Evolutionary conservation across 2,797 vertebrate genomes (phyloP), one percentile per base, ranked within the genome.

Genomic region (Astyanax mexicanus): DNA sequence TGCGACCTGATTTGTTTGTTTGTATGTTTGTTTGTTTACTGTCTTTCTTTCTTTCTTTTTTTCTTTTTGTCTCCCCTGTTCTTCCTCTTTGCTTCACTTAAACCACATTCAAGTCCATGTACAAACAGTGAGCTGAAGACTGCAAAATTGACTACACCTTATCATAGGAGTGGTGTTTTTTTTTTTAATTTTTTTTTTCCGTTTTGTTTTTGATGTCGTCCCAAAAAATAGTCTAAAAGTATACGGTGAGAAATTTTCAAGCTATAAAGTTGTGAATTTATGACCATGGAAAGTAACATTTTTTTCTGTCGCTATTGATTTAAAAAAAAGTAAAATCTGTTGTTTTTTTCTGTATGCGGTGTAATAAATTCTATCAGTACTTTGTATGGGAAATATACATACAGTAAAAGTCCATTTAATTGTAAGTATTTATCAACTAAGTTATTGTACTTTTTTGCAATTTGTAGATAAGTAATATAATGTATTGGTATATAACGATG

Each of bases 391-490:
- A 91, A 91, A 88, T 88, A 87, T 88, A 88, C 89, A 87, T 90
- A 89, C 89, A 89, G 91, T 93, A 91, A 91, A 89, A 79, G 92
- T 91, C 80, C 87, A 79, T 88, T 82, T 89, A 89, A 89, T 93
- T 94, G 92, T 93, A 92, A 92, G 92, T 97, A 96, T 96, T 96
- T 97, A 97, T 96, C 95, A 90, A 91, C 91, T 96, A 96, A 97
- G 94, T 96, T 96, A 97, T 96, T 97, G 94, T 95, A 92, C 91
- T 88, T 91, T 32, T 90, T 92, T 88, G 88, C 83, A 90, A 90
- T 93, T 91, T 94, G 92, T 95, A 92, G 89, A 93, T 92, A 91
- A 88, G 88, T 93, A 88, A 92, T 89, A 93, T 86, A 88, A 92
- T 89, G 88, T 94, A 91, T 90, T 91, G 89, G 89, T 92, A 87